Base-by-base conservation (phyloP, 2,888 invertebrate species). In the Melanostoma scalare region DNA sequence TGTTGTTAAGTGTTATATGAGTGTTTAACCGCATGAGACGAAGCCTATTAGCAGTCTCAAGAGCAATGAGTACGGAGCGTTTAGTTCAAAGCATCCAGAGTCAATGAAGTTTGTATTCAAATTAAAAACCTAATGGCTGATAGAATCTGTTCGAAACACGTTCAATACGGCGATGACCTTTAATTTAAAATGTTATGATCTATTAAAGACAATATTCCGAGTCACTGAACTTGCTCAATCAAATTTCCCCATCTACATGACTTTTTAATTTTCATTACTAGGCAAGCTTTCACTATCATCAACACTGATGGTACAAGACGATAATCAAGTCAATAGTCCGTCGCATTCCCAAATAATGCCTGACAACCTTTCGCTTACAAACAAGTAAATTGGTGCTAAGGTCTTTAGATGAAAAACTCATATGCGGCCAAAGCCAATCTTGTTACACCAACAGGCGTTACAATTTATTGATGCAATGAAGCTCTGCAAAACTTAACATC, bases 321-420 rank as follows among this genome's bases (percentile, higher is more conserved):
- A n/a, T 9, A 6, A 56, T 44, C 35, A 42, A 46, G 20, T 40
- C 6, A n/a, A 63, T 2, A 30, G 6, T 40, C 10, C 42, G 58
- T 3, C 46, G 50, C 48, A 73, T 63, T 30, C 30, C 38, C 46
- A 53, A 74, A 77, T 55, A 53, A 74, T 77, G 56, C 1, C 42
- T 53, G 69, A 9, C 77, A 73, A 77, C 73, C 73, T 82, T 73
- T 69, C 40, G 36, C 68, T 82, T 68, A 30, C 33, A 67, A 77
- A 63, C 5, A 36, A 20, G 20, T 20, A 20, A 60, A 74, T 38
- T 46, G 63, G 53, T 82, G 82, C 56, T 82, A 82, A 82, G 82
- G 82, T 82, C 82, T 82, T 56, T 63, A 20, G 35, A 30, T 44
- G 3, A 36, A 53, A 31, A 40, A 42, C 48, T 6, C 4, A 30